phyloP scores from a whole-genome alignment of 1,140 invertebrate species.

The Tigriopus japonicus region DNA sequence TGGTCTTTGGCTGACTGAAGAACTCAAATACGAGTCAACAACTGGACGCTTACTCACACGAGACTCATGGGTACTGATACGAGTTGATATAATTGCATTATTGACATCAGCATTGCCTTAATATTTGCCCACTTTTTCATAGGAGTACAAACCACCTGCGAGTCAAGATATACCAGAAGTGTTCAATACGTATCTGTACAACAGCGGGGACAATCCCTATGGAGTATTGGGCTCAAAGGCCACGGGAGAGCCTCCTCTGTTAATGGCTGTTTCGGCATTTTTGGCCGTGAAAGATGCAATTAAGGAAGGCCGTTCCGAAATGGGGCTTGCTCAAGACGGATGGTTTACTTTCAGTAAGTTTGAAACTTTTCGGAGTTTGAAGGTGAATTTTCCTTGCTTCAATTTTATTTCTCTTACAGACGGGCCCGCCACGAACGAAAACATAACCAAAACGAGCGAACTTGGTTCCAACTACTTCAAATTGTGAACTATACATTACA shows the following conservation, averaged over 20 bases:
- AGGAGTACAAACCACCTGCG: slow-evolving; percentile 10
- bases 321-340: background rate
- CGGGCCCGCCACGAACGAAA: too few species aligned
- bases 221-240: background rate
- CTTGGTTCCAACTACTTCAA: too few species aligned
- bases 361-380: too few species aligned
- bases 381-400: too few species aligned
- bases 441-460: too few species aligned
- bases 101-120: too few species aligned
- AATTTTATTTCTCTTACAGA: too few species aligned
- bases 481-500: too few species aligned
- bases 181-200: slow-evolving; percentile 1
- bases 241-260: slow-evolving; percentile 12
- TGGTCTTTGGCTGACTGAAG: slow-evolving; percentile 26
- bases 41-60: slow-evolving; percentile 23
- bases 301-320: background rate
- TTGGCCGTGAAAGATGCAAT: background rate
- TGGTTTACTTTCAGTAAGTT: too few species aligned
- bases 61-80: slow-evolving; percentile 22
- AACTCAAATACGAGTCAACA: slow-evolving; percentile 23
- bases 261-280: background rate
- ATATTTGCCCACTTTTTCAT: background rate
- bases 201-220: background rate
- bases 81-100: background rate
- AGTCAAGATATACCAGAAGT: slow-evolving; percentile 3